These are phyloP conservation scores for Parascotia fuliginaria DNA, from an alignment of 2,888 invertebrate genomes.

Conservation along the genomic window DNA sequence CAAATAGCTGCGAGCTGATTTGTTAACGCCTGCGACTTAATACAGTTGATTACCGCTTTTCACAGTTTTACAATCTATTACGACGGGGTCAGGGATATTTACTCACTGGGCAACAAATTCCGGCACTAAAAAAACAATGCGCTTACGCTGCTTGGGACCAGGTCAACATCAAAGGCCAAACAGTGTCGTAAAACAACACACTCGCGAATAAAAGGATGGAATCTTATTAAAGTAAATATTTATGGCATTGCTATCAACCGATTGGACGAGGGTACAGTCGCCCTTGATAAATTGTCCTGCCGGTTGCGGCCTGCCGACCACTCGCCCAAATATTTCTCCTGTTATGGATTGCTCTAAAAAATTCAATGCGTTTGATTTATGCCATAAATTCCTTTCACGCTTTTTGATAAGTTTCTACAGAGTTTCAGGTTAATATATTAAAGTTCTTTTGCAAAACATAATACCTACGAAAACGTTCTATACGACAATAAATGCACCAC, in stretches of 20 bases:
- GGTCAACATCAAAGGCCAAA: conserved; percentile 74
- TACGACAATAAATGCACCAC: conserved; percentile 34
- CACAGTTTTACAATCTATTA: conserved; percentile 46
- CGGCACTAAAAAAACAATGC: conserved; percentile 70
- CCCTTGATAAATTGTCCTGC: conserved; percentile 81
- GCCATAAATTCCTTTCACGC: conserved; percentile 71
- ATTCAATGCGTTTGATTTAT: conserved; percentile 75
- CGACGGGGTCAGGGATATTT: conserved; percentile 52
- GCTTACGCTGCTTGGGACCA: conserved; percentile 64
- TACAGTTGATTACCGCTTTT: conserved; percentile 29
- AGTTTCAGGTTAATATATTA: conserved; percentile 50
- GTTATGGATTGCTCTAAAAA: conserved; percentile 73
- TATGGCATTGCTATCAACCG: conserved; percentile 83
- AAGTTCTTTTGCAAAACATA: too few species aligned
- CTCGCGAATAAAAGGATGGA: conserved; percentile 79
- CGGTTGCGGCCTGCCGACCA: conserved; percentile 73
- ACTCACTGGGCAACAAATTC: conserved; percentile 60
- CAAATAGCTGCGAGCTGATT: conserved; percentile 10
- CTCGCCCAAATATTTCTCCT: conserved; percentile 74
- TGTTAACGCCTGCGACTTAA: conserved; percentile 8
- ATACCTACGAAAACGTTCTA: conserved; percentile 20
- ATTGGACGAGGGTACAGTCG: conserved; percentile 81
- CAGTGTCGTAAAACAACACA: conserved; percentile 79
- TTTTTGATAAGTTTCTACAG: conserved; percentile 61
- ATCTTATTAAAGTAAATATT: conserved; percentile 86